phyloP scores from a whole-genome alignment of 2,113 vertebrate genomes.

The Corynorhinus townsendii region DNA sequence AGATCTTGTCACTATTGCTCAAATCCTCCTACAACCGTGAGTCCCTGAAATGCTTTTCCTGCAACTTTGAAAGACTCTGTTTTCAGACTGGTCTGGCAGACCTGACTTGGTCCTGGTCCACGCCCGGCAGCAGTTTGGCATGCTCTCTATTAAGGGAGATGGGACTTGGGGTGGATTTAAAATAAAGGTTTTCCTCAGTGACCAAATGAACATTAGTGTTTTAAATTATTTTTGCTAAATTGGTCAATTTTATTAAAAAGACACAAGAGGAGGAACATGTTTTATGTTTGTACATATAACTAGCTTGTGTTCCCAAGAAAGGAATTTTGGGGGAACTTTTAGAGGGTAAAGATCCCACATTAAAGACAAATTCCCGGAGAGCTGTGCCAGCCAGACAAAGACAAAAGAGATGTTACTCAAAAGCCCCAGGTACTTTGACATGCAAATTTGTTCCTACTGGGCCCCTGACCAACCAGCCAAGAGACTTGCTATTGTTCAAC shows the following conservation, averaged over 20 bases:
- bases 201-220: background rate
- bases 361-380: background rate
- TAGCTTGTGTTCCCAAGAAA: background rate
- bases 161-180: background rate
- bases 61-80: background rate
- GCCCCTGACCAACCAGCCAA: too few species aligned
- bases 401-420: background rate
- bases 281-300: background rate
- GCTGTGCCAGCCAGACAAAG: background rate
- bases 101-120: background rate
- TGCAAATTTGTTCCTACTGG: background rate
- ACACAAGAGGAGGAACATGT: background rate
- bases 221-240: background rate
- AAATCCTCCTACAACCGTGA: background rate
- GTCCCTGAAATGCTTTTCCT: background rate
- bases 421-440: background rate
- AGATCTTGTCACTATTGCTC: background rate
- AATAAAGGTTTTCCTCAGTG: background rate
- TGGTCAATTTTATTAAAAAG: background rate
- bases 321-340: background rate
- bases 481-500: too few species aligned
- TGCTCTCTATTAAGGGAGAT: background rate
- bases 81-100: background rate
- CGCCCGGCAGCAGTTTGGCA: background rate
- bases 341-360: background rate